A percentile compares a stretch with the other conserved stretches of the same genome.
Conservation (phyloP, 1,140 invertebrate species). For the Gonioctena quinquepunctata region DNA sequence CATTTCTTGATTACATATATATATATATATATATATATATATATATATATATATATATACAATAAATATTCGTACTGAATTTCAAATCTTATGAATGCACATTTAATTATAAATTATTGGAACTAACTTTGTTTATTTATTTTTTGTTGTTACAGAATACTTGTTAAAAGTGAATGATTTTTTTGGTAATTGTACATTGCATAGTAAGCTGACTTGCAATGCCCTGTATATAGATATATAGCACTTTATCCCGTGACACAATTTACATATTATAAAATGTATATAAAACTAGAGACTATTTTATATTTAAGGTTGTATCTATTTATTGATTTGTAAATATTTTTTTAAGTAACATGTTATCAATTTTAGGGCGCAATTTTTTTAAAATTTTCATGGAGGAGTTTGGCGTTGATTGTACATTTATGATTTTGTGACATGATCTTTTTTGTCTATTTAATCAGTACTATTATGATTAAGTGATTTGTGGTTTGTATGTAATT, state of each 20-base stretch:
- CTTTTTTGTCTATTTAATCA: neutral
- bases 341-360: too few species aligned
- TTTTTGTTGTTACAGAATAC: too few species aligned
- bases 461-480: constrained; percentile 2
- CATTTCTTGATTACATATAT: too few species aligned
- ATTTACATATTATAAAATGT: neutral
- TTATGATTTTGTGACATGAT: neutral
- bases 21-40: too few species aligned
- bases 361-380: neutral
- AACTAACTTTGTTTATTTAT: too few species aligned
- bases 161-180: too few species aligned
- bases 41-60: too few species aligned
- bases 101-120: too few species aligned
- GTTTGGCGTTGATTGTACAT: neutral
- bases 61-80: too few species aligned
- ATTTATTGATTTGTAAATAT: constrained; percentile 13
- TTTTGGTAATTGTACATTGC: neutral
- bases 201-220: neutral
- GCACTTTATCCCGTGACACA: neutral
- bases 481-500: neutral
- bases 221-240: neutral
- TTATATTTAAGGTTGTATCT: neutral
- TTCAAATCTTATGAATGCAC: too few species aligned
- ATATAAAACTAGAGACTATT: neutral
- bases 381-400: neutral